phyloP scores from a whole-genome alignment of 1,140 invertebrate genomes.

The Oryzaephilus surinamensis region DNA sequence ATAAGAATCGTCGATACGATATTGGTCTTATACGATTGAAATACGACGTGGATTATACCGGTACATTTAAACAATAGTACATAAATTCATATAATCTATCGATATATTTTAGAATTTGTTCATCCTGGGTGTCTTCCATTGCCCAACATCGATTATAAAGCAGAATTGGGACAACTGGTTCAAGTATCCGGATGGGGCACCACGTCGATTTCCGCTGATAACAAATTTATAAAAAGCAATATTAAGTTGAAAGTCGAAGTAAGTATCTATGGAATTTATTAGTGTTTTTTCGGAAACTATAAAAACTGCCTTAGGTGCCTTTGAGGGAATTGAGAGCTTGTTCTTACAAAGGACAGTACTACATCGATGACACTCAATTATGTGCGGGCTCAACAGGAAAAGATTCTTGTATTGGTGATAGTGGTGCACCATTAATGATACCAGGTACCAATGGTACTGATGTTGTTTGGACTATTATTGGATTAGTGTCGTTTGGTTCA shows the following conservation, averaged over 20 bases:
- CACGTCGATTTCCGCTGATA: conserved; percentile 39
- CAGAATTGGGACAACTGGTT: conserved; percentile 26
- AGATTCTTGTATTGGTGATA: conserved; percentile 12
- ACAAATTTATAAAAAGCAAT: not conserved
- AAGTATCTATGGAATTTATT: conserved; percentile 12
- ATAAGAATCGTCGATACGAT: conserved; percentile 1
- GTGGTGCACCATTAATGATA: conserved; percentile 10
- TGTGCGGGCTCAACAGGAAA: conserved; percentile 10
- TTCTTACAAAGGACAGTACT: too few relatives aligned
- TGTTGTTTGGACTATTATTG: conserved; percentile 1
- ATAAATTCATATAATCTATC: too few relatives aligned
- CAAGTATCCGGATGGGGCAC: too few relatives aligned
- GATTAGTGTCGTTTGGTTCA: conserved; percentile 8
- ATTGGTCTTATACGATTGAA: not conserved
- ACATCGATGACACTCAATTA: conserved; percentile 11
- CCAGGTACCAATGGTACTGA: not conserved
- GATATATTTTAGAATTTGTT: conserved; percentile 46
- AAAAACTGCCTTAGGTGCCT: not conserved
- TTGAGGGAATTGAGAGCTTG: too few relatives aligned
- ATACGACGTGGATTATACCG: not conserved
- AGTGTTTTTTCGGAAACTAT: too few relatives aligned
- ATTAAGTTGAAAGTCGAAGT: conserved; percentile 13
- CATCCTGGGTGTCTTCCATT: conserved; percentile 74
- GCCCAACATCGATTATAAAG: too few relatives aligned
- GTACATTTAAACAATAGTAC: not conserved